These are phyloP conservation scores for Agrotis exclamationis DNA, from an alignment of 2,888 invertebrate species.

Conservation along the genomic window DNA sequence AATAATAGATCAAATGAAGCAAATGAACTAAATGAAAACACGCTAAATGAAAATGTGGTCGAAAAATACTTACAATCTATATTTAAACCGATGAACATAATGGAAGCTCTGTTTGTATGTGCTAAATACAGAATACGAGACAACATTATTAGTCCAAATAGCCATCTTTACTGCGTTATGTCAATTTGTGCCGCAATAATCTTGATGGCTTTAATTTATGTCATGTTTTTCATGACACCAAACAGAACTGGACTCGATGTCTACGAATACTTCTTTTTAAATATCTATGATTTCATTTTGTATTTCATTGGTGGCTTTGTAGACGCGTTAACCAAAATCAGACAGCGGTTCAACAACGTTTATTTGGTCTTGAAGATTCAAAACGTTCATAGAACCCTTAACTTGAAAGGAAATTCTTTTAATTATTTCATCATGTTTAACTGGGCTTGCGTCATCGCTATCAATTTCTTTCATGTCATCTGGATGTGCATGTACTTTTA, in stretches of 20 bases:
- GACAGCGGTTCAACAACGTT: constrained; percentile 24
- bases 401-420: constrained; percentile 1
- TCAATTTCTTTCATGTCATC: constrained; percentile 4
- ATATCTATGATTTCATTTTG: constrained; percentile 2
- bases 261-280: neutral
- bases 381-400: constrained; percentile 14
- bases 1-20: neutral
- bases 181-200: constrained; percentile 3
- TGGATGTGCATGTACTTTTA: neutral
- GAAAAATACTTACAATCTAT: constrained; percentile 21
- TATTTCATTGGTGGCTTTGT: neutral
- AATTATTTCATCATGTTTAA: constrained; percentile 9
- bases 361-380: constrained; percentile 37
- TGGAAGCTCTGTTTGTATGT: constrained; percentile 23
- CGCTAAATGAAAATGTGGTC: neutral
- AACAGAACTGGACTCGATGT: neutral
- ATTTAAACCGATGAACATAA: constrained; percentile 25
- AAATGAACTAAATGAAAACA: neutral
- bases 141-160: constrained; percentile 16
- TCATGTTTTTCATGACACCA: neutral
- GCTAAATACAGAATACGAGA: constrained; percentile 29
- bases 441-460: constrained; percentile 9
- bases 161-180: constrained; percentile 4
- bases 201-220: neutral
- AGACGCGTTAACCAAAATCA: constrained; percentile 6